phyloP scores from a whole-genome alignment of 1,140 invertebrate genomes.

The Teleogryllus occipitalis region DNA sequence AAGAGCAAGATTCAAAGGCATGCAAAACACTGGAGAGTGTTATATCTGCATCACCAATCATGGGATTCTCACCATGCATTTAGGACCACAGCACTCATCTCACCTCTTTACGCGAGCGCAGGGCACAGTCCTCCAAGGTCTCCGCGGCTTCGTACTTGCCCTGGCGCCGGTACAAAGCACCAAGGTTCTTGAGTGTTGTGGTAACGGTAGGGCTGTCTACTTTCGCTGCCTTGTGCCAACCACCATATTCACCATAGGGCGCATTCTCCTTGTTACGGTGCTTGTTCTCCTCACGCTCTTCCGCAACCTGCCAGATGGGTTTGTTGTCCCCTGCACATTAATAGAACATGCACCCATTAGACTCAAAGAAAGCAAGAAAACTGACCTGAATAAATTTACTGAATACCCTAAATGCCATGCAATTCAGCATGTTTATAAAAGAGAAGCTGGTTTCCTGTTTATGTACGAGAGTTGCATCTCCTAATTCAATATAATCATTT shows the following conservation, averaged over 20 bases:
- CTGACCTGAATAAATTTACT: no score
- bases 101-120: slow-evolving; percentile 88
- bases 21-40: no score
- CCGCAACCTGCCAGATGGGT: slow-evolving; percentile 96
- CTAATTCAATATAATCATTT: no score
- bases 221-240: slow-evolving; percentile 98
- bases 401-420: no score
- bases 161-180: slow-evolving; percentile 92
- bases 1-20: no score
- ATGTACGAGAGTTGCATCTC: no score
- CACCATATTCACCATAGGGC: slow-evolving; percentile 89
- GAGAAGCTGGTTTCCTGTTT: no score
- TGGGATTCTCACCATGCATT: no score
- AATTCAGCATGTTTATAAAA: no score
- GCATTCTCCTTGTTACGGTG: slow-evolving; percentile 83
- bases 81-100: background rate
- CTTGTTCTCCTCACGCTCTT: slow-evolving; percentile 93
- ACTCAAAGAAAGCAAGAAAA: no score
- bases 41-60: no score
- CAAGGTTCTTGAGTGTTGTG: slow-evolving; percentile 94
- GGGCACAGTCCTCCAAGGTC: slow-evolving; percentile 94
- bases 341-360: background rate
- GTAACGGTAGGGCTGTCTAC: slow-evolving; percentile 96
- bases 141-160: slow-evolving; percentile 99
- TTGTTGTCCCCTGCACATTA: slow-evolving; percentile 78